These are phyloP conservation scores for Sphenodon punctatus DNA, from an alignment of 2,797 vertebrate species.

Conservation along the genomic window DNA sequence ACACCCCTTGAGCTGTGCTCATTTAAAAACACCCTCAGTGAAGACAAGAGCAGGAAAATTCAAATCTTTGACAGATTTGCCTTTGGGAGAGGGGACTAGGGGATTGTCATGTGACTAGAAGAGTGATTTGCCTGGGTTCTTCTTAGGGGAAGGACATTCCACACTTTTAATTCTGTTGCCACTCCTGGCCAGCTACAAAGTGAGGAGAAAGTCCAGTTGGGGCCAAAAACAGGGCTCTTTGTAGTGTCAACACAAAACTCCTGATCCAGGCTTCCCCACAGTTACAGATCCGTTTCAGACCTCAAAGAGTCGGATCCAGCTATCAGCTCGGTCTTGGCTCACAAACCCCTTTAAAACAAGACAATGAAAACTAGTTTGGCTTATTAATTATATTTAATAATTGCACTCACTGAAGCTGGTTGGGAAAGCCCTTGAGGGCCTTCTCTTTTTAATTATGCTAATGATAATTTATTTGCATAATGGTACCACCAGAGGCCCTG, in stretches of 20 bases:
- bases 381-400: not conserved
- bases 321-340: not conserved
- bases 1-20: too few relatives aligned
- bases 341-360: not conserved
- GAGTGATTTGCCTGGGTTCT: not conserved
- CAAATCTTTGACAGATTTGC: not conserved
- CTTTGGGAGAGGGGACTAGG: not conserved
- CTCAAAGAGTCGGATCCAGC: not conserved
- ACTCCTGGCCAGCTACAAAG: not conserved
- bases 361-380: not conserved
- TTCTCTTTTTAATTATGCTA: not conserved
- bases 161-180: not conserved
- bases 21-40: too few relatives aligned
- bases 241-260: not conserved
- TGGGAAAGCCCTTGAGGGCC: slow-evolving; percentile 18
- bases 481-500: not conserved
- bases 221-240: not conserved
- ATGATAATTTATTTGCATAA: not conserved
- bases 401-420: not conserved
- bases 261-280: not conserved
- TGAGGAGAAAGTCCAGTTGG: not conserved
- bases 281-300: not conserved
- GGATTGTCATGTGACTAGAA: not conserved
- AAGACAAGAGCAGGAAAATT: not conserved
- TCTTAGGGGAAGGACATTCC: not conserved